phyloP scores from a whole-genome alignment of 2,888 invertebrate species.

The Geotrupes spiniger region DNA sequence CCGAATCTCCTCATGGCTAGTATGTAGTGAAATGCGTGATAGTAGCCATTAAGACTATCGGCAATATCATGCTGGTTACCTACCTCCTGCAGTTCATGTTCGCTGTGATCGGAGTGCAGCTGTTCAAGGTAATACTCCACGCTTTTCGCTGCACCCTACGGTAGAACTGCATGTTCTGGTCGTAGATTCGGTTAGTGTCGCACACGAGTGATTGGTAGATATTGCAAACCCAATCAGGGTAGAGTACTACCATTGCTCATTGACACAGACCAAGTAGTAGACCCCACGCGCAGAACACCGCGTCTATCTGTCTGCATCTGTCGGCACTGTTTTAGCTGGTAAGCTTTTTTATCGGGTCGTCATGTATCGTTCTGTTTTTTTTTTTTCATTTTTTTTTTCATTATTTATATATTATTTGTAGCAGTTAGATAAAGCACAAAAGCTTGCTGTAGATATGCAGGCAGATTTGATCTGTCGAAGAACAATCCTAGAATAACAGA shows the following conservation, averaged over 20 bases:
- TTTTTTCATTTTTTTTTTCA: no score
- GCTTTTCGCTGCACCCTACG: slow-evolving; percentile 44
- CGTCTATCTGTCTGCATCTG: slow-evolving; percentile 41
- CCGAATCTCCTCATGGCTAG: slow-evolving; percentile 56
- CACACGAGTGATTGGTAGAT: slow-evolving; percentile 16
- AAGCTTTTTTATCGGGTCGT: slow-evolving; percentile 35
- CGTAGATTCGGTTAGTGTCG: slow-evolving; percentile 36
- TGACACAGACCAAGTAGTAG: slow-evolving; percentile 27
- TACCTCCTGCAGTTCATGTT: slow-evolving; percentile 99
- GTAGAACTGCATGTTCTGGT: slow-evolving; percentile 47
- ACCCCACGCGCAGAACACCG: slow-evolving; percentile 29
- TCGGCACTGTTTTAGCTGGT: slow-evolving; percentile 43
- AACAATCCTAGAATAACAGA: slow-evolving; percentile 32
- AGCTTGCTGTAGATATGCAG: slow-evolving; percentile 35
- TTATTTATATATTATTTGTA: slow-evolving; percentile 11
- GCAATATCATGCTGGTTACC: slow-evolving; percentile 99
- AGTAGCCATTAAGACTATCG: slow-evolving; percentile 98
- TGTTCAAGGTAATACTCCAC: slow-evolving; percentile 86
- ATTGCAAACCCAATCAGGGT: slow-evolving; percentile 7
- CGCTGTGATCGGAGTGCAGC: slow-evolving; percentile 99
- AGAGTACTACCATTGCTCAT: slow-evolving; percentile 16
- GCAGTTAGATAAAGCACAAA: slow-evolving; percentile 13
- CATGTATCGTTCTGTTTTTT: slow-evolving; percentile 10
- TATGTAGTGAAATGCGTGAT: slow-evolving; percentile 99
- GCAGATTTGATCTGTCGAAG: slow-evolving; percentile 31